Conservation (phyloP, 1,140 invertebrate species). For the Eciton burchellii region DNA sequence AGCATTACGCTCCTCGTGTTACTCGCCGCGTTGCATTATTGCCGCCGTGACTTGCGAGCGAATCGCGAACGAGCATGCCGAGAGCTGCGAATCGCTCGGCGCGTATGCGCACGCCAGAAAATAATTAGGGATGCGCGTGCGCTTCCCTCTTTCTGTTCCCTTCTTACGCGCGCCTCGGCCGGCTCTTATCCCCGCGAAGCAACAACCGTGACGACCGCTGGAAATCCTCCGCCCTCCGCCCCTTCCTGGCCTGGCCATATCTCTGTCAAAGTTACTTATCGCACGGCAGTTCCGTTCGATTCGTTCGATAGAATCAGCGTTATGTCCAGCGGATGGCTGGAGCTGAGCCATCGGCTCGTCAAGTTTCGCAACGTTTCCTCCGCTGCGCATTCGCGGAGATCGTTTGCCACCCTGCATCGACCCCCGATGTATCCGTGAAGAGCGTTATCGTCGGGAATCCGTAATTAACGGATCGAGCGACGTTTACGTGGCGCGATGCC, state of each 20-base stretch:
- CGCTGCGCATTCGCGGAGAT: neutral
- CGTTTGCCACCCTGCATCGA: neutral
- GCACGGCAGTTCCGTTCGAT: neutral
- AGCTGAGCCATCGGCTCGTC: neutral
- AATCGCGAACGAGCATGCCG: slow-evolving; percentile 53
- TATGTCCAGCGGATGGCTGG: no score
- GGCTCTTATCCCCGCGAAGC: neutral
- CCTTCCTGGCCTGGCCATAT: no score
- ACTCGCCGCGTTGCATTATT: slow-evolving; percentile 63
- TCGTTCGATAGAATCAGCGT: neutral
- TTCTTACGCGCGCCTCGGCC: neutral
- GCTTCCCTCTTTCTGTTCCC: neutral
- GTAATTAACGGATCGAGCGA: slow-evolving; percentile 41
- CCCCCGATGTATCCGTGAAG: neutral
- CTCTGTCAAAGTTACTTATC: slow-evolving; percentile 10
- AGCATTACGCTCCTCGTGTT: slow-evolving; percentile 73
- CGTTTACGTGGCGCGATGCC: slow-evolving; percentile 34
- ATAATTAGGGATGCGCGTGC: slow-evolving; percentile 45
- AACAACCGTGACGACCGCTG: neutral
- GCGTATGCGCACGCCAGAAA: slow-evolving; percentile 33
- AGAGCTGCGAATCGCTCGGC: slow-evolving; percentile 32
- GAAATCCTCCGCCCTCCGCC: neutral
- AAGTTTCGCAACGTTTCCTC: neutral
- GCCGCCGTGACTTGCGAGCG: slow-evolving; percentile 43
- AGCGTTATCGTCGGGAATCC: slow-evolving; percentile 21